Base-by-base conservation (phyloP, 2,888 invertebrate genomes). In the Ophion ellenae region DNA sequence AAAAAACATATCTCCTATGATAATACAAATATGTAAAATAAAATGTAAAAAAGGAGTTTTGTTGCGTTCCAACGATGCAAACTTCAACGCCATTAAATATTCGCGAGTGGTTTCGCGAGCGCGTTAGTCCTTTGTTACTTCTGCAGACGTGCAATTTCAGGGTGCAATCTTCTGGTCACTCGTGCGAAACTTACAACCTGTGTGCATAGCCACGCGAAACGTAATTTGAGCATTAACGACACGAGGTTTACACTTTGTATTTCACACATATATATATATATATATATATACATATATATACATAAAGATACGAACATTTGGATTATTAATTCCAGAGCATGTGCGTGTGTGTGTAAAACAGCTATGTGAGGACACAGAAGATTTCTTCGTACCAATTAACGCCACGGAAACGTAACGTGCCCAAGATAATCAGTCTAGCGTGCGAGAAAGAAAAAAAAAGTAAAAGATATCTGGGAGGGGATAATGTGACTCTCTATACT, bases 321-420 rank as follows among this genome's bases (percentile, higher is more conserved):
- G 61, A 63, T 74, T 63, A 63, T 45, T 59, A 47, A 45, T 45
- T 64, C 28, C 24, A 59, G 28, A 24, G 28, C 17, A 63, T 36
- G 47, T 75, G 20, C 36, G 61, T 63, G 24, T 74, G n/a, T 74
- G 24, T 45, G 20, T 63, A n/a, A 6, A 45, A 28, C 36, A 71
- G 59, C 20, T 32, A 63, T 57, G 70, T 57, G 82, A 80, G 80
- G 81, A 85, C 83, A 76, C 70, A 80, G 84, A 80, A 66, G 85
- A 89, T 89, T 89, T 89, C 89, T 89, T 86, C 83, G 84, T 87
- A 87, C 87, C 87, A 83, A 89, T 89, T 87, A 89, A 88, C 86
- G 86, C 86, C 84, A 81, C 84, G 86, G 86, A 88, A 88, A 88
- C 83, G 86, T 85, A 86, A 78, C 84, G 83, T 83, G 86, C 87